A percentile compares a stretch with the other conserved stretches of the same genome.
Conservation (phyloP, 1,140 invertebrate genomes). For the Lepidotrigona ventralis region DNA sequence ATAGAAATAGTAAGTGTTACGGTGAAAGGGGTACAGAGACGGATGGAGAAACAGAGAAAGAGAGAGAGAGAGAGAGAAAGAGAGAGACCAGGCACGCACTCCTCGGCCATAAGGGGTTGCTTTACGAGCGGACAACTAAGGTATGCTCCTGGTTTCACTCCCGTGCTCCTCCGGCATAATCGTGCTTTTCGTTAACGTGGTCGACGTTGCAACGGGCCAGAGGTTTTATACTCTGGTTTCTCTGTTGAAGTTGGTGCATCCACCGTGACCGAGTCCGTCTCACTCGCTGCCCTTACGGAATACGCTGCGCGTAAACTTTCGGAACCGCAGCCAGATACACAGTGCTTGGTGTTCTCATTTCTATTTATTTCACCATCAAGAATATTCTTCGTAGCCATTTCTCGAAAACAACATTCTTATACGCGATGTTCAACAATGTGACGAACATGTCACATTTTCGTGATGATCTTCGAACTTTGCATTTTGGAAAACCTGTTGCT, state of each 20-base stretch:
- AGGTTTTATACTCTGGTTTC: constrained; percentile 75
- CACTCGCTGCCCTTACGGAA: constrained; percentile 58
- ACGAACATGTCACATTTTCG: not conserved
- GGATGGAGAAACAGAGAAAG: not conserved
- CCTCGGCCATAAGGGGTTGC: constrained; percentile 78
- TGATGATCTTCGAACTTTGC: not conserved
- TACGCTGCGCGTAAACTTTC: constrained; percentile 60
- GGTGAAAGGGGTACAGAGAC: constrained; percentile 34
- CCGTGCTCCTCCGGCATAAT: constrained; percentile 32
- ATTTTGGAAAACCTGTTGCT: constrained; percentile 13
- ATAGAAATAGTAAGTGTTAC: constrained; percentile 24
- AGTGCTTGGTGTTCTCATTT: constrained; percentile 14
- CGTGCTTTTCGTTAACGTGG: constrained; percentile 70
- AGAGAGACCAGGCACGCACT: constrained; percentile 68
- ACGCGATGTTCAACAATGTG: not conserved
- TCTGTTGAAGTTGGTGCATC: constrained; percentile 61
- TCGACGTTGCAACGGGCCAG: constrained; percentile 70
- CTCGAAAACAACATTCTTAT: not conserved
- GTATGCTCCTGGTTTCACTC: constrained; percentile 75
- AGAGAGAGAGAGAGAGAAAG: constrained; percentile 57
- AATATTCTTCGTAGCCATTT: not conserved
- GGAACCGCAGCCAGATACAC: constrained; percentile 43
- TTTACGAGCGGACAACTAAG: constrained; percentile 80
- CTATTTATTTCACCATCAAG: not conserved
- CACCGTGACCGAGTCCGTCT: constrained; percentile 68